phyloP scores from a whole-genome alignment of 2,797 vertebrate species.

The Pogoniulus pusillus region DNA sequence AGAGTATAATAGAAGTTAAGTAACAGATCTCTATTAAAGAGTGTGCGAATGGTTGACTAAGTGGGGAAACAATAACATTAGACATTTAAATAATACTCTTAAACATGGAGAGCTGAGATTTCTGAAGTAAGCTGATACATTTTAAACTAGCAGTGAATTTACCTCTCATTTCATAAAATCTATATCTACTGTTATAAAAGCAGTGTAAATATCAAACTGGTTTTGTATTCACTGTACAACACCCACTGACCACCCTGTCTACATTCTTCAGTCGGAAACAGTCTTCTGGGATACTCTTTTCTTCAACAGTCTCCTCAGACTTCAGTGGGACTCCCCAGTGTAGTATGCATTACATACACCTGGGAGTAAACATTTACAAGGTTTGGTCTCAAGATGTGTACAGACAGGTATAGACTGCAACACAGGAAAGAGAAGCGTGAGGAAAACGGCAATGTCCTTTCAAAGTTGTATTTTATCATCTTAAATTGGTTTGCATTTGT shows the following conservation, averaged over 20 bases:
- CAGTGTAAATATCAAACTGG: neutral
- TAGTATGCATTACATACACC: neutral
- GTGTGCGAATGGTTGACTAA: neutral
- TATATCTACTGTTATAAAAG: neutral
- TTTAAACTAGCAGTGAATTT: neutral
- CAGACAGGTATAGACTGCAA: neutral
- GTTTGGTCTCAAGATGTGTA: neutral
- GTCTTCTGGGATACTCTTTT: slow-evolving; percentile 17
- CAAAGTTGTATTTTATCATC: neutral
- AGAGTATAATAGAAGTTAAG: neutral
- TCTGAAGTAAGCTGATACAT: neutral
- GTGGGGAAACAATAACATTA: neutral
- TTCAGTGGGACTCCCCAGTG: neutral
- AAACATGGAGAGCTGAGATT: neutral
- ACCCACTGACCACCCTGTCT: neutral
- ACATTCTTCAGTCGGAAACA: neutral
- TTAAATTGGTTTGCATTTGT: neutral
- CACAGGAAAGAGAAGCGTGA: neutral
- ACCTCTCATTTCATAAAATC: neutral
- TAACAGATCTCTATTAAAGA: neutral
- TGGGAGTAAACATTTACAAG: neutral
- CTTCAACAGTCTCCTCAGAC: neutral
- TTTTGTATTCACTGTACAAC: neutral
- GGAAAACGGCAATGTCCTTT: neutral
- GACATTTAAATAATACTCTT: neutral